Conservation (phyloP, 2,797 vertebrate genomes). For the Gallinago solitaria region DNA sequence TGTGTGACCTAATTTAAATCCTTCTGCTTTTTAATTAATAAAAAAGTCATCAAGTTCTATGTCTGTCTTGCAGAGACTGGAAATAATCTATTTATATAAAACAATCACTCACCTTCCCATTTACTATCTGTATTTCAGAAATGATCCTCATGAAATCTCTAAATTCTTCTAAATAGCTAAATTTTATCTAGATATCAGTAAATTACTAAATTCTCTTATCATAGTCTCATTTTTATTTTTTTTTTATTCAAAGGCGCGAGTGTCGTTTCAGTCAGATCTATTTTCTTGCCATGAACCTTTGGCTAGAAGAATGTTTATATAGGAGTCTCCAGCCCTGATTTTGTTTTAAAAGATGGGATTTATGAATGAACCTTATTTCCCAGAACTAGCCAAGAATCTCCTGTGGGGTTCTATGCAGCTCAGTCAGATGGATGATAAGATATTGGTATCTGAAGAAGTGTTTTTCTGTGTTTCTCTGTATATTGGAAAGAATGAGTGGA, state of each 20-base stretch:
- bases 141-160: neutral
- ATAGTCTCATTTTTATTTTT: neutral
- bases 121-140: neutral
- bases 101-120: neutral
- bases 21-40: neutral
- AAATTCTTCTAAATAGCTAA: neutral
- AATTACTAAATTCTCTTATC: neutral
- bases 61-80: neutral
- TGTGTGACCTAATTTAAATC: neutral
- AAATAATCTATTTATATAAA: neutral
- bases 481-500: fast-evolving
- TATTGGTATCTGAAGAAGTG: neutral
- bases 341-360: neutral
- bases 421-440: neutral
- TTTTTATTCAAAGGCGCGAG: neutral
- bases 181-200: neutral
- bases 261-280: neutral
- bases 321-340: neutral
- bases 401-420: neutral
- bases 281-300: neutral
- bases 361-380: neutral
- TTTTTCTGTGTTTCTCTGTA: neutral
- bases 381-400: neutral
- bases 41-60: neutral
- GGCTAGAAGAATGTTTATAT: too few relatives aligned